Percentiles rank a stretch among this genome's conserved stretches.
Conservation (phyloP, 2,888 invertebrate genomes). For the Sphaeridia pumilis region DNA sequence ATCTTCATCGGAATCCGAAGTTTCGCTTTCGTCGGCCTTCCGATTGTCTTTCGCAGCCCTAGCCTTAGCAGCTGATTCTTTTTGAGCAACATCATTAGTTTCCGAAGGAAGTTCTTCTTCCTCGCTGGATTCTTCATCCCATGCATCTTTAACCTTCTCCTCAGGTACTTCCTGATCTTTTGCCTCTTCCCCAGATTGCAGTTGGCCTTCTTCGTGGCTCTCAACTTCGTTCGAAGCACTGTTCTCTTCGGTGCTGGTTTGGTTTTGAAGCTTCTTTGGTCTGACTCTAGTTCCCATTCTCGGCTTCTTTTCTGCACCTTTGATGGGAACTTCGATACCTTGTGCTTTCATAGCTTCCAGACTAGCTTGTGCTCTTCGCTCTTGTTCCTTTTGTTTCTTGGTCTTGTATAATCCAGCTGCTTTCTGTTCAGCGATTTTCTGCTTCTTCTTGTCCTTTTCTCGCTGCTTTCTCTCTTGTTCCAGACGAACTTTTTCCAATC, state of each 20-base stretch:
- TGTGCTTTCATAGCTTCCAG: slow-evolving; percentile 79
- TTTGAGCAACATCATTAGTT: slow-evolving; percentile 7
- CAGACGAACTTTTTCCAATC: slow-evolving; percentile 60
- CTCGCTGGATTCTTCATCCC: slow-evolving; percentile 65
- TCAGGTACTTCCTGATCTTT: slow-evolving; percentile 39
- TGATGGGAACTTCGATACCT: slow-evolving; percentile 67
- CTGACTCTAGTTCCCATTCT: slow-evolving; percentile 60
- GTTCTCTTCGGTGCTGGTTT: slow-evolving; percentile 23
- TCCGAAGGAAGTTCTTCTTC: slow-evolving; percentile 40
- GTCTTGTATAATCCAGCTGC: slow-evolving; percentile 93
- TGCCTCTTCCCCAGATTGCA: slow-evolving; percentile 38
- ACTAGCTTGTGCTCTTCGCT: slow-evolving; percentile 76
- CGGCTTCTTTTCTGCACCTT: slow-evolving; percentile 43
- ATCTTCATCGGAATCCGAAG: too few relatives aligned
- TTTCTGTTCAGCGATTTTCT: slow-evolving; percentile 80
- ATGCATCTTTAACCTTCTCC: slow-evolving; percentile 64
- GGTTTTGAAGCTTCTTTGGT: slow-evolving; percentile 52
- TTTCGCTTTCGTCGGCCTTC: slow-evolving; percentile 42
- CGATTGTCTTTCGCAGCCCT: slow-evolving; percentile 41
- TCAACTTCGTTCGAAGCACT: slow-evolving; percentile 2
- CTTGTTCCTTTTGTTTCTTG: slow-evolving; percentile 83
- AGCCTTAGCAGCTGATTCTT: slow-evolving; percentile 38
- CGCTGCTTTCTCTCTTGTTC: slow-evolving; percentile 80
- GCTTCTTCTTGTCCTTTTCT: slow-evolving; percentile 84
- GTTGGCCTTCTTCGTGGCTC: slow-evolving; percentile 12